Base-by-base conservation (phyloP, 2,797 vertebrate species). In the Clarias platycephalus region DNA sequence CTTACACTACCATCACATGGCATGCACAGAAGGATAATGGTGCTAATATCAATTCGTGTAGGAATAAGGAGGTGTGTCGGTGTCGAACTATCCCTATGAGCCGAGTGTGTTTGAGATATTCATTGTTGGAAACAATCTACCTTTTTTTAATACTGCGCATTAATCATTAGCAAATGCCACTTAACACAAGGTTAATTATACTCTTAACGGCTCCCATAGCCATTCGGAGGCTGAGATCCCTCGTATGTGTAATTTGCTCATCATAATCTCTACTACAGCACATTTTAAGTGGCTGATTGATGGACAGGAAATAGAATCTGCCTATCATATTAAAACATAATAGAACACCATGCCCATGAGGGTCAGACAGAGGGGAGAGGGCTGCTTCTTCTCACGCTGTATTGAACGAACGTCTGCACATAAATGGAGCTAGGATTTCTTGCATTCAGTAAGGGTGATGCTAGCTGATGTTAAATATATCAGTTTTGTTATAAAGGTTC, bases 141-240 rank as follows among this genome's bases (percentile, higher is more conserved):
- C 88, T 88, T 90, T 89, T 37, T 89, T 77, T 67, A 90, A 90
- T 89, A 87, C 83, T 81, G 72, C 66, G 37, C 89, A 89, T 90
- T 89, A 90, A 90, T 90, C 89, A 90, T 87, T 90, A 90, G 88
- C 82, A 86, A 90, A 90, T 85, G 88, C 88, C 89, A 90, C 89
- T 90, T 90, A 90, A 89, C 88, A 90, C 88, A 90, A 90, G 89
- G 89, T 90, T 89, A 90, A 90, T 90, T 89, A 90, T 83, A 86
- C 89, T 89, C 88, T 90, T 89, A 90, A 90, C 85, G 84, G 86
- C 89, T 89, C 88, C 86, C 89, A 88, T 86, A 89, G 86, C 87
- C 89, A 88, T 90, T 89, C 85, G 74, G 85, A 90, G 87, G 80
- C 87, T 88, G 82, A 87, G 89, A 90, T 87, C 87, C 83, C 84